Percentiles rank a stretch among this genome's conserved stretches.
phyloP scores from a whole-genome alignment of 2,888 invertebrate genomes.

The Eumacrocentrus americanus region DNA sequence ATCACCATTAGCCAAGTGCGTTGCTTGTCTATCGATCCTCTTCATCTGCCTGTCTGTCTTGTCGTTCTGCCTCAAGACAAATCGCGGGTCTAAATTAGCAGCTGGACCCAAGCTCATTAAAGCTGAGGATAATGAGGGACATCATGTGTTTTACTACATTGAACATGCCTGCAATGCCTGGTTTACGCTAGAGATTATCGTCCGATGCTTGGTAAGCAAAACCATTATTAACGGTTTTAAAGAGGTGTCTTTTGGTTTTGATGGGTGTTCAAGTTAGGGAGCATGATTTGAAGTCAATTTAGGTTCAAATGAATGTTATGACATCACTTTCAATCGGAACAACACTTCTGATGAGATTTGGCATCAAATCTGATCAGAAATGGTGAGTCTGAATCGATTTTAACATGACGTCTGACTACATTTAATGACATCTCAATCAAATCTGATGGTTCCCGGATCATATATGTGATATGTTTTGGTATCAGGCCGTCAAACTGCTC shows the following conservation, averaged over 20 bases:
- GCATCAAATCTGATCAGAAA: no score
- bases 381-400: no score
- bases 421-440: no score
- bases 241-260: neutral
- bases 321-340: no score
- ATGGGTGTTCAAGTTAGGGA: no score
- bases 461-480: no score
- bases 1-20: conserved; percentile 88
- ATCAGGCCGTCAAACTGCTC: conserved; percentile 15
- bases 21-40: conserved; percentile 91
- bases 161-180: conserved; percentile 94
- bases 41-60: conserved; percentile 96
- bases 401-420: no score
- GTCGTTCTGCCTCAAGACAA: conserved; percentile 95
- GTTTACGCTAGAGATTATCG: conserved; percentile 92
- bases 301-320: no score
- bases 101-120: neutral
- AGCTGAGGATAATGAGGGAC: conserved; percentile 4
- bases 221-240: neutral
- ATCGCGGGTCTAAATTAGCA: conserved; percentile 62
- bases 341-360: no score
- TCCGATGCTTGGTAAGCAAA: conserved; percentile 83
- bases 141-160: conserved; percentile 82
- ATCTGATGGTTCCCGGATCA: no score
- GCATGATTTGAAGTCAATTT: no score